These are phyloP conservation scores for Drosophila falleni DNA, from an alignment of 2,888 invertebrate genomes.

Conservation along the genomic window DNA sequence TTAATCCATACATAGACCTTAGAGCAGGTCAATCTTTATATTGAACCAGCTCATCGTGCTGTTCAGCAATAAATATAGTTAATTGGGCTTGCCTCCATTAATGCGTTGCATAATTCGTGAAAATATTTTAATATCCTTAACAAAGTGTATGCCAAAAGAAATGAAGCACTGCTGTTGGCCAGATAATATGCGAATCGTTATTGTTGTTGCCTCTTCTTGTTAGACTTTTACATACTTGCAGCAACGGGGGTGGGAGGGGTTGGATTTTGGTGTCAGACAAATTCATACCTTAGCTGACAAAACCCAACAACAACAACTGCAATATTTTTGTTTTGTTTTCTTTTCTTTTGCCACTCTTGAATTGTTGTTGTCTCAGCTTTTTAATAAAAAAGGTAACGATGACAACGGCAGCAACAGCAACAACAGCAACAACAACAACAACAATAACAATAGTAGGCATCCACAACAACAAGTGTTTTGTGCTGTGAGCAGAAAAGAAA, in stretches of 20 bases:
- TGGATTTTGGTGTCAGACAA: constrained; percentile 4
- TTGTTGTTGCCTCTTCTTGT: constrained; percentile 22
- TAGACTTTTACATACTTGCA: constrained; percentile 12
- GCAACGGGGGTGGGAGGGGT: neutral
- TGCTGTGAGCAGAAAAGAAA: constrained; percentile 15
- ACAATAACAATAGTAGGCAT: constrained; percentile 23
- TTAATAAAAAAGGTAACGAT: constrained; percentile 60
- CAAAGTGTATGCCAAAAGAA: constrained; percentile 6
- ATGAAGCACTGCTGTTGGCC: constrained; percentile 31
- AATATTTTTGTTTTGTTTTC: neutral
- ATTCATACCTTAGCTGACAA: constrained; percentile 8
- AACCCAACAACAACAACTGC: constrained; percentile 3
- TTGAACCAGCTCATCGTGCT: no score
- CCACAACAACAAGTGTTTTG: constrained; percentile 57
- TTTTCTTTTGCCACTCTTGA: constrained; percentile 29
- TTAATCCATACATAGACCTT: no score
- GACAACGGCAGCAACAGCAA: constrained; percentile 36
- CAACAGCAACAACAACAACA: constrained; percentile 54
- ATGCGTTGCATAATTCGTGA: no score
- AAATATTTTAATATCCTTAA: no score
- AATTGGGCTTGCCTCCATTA: no score
- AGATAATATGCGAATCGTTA: constrained; percentile 51
- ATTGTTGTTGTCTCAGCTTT: constrained; percentile 49
- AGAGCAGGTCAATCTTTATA: no score
- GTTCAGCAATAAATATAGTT: no score